These are phyloP conservation scores for Eciton burchellii DNA, from an alignment of 1,140 invertebrate genomes.

Conservation along the genomic window DNA sequence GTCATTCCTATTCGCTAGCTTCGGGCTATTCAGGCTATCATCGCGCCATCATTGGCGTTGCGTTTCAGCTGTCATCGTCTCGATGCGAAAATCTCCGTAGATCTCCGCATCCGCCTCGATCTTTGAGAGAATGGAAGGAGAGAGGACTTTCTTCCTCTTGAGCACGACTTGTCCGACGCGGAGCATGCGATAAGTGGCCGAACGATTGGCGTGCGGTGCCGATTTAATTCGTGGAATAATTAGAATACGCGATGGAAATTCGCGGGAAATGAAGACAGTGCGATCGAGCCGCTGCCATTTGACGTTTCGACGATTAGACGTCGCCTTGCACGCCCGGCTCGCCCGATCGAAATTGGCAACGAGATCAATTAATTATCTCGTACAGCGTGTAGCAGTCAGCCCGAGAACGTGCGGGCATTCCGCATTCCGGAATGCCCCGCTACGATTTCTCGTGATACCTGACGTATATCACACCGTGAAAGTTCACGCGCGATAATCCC, in stretches of 20 bases:
- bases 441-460: not conserved
- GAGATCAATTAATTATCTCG: constrained; percentile 18
- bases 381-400: not conserved
- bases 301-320: not conserved
- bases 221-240: constrained; percentile 48
- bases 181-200: constrained; percentile 14
- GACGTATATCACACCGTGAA: constrained; percentile 15
- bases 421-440: not conserved
- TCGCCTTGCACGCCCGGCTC: not conserved
- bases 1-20: constrained; percentile 1
- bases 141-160: not conserved
- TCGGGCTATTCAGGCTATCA: constrained; percentile 29
- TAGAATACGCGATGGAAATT: not conserved
- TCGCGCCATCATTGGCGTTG: constrained; percentile 12
- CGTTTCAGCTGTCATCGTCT: constrained; percentile 22
- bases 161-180: too few species aligned
- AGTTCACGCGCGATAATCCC: not conserved
- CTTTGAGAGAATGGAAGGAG: not conserved
- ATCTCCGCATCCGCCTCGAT: constrained; percentile 23
- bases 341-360: not conserved
- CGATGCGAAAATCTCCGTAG: not conserved
- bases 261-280: too few species aligned
- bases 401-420: not conserved
- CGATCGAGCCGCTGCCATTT: too few species aligned
- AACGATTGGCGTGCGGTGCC: constrained; percentile 16